These are phyloP conservation scores for Pseudolycoriella hygida DNA, from an alignment of 2,888 invertebrate genomes.

Conservation along the genomic window DNA sequence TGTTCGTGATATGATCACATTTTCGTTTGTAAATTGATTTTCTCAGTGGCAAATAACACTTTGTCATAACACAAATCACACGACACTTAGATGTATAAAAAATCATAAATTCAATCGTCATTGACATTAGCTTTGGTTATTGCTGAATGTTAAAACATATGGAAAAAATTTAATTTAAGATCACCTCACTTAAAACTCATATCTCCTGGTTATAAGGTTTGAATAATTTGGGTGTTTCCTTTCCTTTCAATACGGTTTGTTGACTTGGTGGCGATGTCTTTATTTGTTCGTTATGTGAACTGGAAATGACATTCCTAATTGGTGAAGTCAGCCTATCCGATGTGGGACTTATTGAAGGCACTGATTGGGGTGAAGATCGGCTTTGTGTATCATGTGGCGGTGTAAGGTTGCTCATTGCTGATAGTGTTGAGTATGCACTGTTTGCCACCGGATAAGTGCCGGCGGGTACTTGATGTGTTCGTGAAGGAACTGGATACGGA, in stretches of 20 bases:
- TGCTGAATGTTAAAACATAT: too few species aligned
- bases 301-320: conserved; percentile 11
- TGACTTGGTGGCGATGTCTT: conserved; percentile 16
- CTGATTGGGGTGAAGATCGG: conserved; percentile 26
- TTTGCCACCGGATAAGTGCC: conserved; percentile 15
- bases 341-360: conserved; percentile 22
- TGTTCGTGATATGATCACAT: too few species aligned
- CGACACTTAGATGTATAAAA: too few species aligned
- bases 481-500: conserved; percentile 34
- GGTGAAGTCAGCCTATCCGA: conserved; percentile 27
- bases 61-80: too few species aligned
- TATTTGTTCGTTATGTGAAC: background rate
- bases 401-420: conserved; percentile 24
- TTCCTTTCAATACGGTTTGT: conserved; percentile 10
- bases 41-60: too few species aligned
- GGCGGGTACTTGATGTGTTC: conserved; percentile 27
- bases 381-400: conserved; percentile 27
- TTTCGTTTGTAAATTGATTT: too few species aligned
- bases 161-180: background rate
- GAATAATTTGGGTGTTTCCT: conserved; percentile 45
- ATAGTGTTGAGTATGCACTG: conserved; percentile 15
- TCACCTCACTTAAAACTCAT: background rate
- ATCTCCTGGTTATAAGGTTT: conserved; percentile 50
- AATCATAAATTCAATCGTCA: too few species aligned
- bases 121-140: too few species aligned